Evolutionary conservation across 2,888 invertebrate species (phyloP), one percentile per base, ranked within the genome.

Genomic region (Patella pellucida): DNA sequence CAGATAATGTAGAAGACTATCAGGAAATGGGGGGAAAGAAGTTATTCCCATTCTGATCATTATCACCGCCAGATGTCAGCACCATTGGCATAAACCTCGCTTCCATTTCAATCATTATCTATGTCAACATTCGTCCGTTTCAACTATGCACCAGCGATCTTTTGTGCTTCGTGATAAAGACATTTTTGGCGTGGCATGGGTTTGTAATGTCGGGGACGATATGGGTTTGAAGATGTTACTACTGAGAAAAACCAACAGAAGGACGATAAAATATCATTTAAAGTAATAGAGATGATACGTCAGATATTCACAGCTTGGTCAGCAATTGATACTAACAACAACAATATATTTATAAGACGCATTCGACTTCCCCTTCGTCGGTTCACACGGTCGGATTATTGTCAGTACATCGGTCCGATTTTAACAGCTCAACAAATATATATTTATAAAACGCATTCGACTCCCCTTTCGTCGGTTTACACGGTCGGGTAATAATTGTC

Each of bases 71-170:
- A 62, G 19, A 62, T 62, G 62, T 62, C 23, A 23, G 23, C 23
- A 62, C 19, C 19, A 62, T 19, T 12, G 62, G 62, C 62, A 62
- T 62, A 23, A 62, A 5, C 41, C 41, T 11, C 62, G 62, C 23
- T 23, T 62, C 62, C 23, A 62, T 62, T 62, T 62, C 62, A 62
- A 19, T 62, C 19, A 62, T 62, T 62, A 23, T 19, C 19, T 23
- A 62, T 62, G 62, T 62, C 62, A 62, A 62, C 62, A 62, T 62
- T 23, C 62, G 23, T 62, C 23, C 62, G 62, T 62, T 62, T 62
- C 62, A 62, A 62, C 62, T 62, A 19, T 62, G 19, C 11, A 19
- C 23, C 23, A 23, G 23, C 62, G 14, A 23, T 62, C 62, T 62
- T 62, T 62, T 62, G 62, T 62, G 19, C 23, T 62, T 23, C 1